Conservation (phyloP, 2,797 vertebrate species). For the Premnoplex brunnescens region DNA sequence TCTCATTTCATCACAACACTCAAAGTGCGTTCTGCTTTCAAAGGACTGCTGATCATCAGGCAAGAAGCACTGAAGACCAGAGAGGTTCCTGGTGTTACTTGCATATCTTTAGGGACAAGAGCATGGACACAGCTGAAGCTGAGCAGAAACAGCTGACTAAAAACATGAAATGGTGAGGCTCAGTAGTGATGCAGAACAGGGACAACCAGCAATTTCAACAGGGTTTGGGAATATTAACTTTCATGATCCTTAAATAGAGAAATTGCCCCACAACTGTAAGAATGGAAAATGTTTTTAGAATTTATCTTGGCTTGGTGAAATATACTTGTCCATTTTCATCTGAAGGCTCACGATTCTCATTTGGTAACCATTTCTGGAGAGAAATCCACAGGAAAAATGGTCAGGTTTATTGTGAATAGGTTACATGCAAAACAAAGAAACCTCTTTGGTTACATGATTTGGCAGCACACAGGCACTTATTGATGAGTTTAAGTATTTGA, state of each 20-base stretch:
- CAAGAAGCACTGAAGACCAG: not conserved
- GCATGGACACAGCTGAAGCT: not conserved
- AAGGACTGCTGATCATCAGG: not conserved
- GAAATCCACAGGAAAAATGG: not conserved
- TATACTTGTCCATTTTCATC: not conserved
- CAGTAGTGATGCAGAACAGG: not conserved
- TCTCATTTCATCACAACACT: not conserved
- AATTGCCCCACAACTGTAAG: not conserved
- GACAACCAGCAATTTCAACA: not conserved
- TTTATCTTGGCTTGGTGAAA: not conserved
- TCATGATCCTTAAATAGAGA: not conserved
- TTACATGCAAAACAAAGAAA: not conserved
- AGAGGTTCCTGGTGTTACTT: not conserved
- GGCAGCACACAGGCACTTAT: not conserved
- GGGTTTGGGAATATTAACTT: not conserved
- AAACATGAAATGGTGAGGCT: not conserved
- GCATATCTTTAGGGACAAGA: not conserved
- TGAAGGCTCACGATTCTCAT: not conserved
- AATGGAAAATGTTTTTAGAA: not conserved
- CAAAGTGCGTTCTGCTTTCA: not conserved
- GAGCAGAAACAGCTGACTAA: not conserved
- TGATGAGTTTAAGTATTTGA: not conserved
- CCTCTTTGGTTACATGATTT: not conserved
- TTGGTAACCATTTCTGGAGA: not conserved
- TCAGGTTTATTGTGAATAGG: not conserved